Conservation (phyloP, 2,888 invertebrate genomes). For the Pammene aurita region DNA sequence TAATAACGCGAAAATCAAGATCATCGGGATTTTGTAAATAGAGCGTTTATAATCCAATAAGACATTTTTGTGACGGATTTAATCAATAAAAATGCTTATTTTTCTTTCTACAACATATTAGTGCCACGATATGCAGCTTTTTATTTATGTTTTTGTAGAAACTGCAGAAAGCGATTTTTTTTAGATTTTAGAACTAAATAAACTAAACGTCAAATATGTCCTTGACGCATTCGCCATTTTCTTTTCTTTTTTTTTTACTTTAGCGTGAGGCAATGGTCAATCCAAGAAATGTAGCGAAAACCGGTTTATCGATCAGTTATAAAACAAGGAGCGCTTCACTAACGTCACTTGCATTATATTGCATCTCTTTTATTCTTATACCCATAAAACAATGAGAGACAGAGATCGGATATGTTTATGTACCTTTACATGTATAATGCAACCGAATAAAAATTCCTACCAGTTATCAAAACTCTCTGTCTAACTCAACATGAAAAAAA, state of each 20-base stretch:
- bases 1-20: conserved; percentile 10
- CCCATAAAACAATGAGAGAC: not conserved
- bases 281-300: conserved; percentile 36
- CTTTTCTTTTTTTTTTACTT: conserved; percentile 26
- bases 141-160: conserved; percentile 3
- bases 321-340: conserved; percentile 40
- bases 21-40: conserved; percentile 15
- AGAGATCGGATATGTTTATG: conserved; percentile 25
- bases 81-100: not conserved
- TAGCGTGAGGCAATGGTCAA: conserved; percentile 33
- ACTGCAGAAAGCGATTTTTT: not conserved
- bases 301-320: conserved; percentile 39
- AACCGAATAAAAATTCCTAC: not conserved
- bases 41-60: conserved; percentile 5
- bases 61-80: not conserved
- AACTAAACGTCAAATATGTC: conserved; percentile 37
- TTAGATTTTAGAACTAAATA: conserved; percentile 30
- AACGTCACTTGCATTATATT: conserved; percentile 19
- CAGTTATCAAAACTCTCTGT: not conserved
- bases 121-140: not conserved
- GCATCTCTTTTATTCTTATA: conserved; percentile 15
- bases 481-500: not conserved
- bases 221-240: conserved; percentile 41
- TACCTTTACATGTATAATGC: conserved; percentile 19
- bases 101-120: not conserved